Evolutionary conservation across 2,113 vertebrate genomes (phyloP), one percentile per base, ranked within the genome.

Genomic region (Semnopithecus entellus): DNA sequence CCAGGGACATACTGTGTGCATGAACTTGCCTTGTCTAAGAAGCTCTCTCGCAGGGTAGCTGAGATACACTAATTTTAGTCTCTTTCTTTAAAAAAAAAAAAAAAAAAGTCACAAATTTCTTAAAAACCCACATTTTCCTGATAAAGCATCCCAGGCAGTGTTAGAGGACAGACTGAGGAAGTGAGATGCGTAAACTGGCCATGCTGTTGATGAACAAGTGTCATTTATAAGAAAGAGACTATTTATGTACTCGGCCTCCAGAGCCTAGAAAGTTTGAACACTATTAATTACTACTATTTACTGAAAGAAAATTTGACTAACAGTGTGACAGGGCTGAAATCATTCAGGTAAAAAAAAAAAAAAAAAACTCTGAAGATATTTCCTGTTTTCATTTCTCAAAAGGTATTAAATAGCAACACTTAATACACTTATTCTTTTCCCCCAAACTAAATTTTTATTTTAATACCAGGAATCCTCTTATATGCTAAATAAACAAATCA

Each of bases 371-470:
- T 76, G 16, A 79, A 97, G 95, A 75, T 43, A 79, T 16, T 38
- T 45, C 35, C 66, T 72, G 73, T 50, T 83, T 88, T 75, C 11
- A 85, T 8, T 94, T 81, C 25, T 95, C 87, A 90, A 94, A 95
- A 72, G 14, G 85, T 90, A 94, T 50, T 90, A 90, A 94, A 96
- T 64, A 72, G 64, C 72, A 97, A 90, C 48, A 32, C 22, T 76
- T 76, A 90, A 72, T 50, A 55, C 1, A 18, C 40, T 91, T 93
- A 79, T 85, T 79, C 96, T 96, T 97, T 93, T 95, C 78, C 35
- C 38, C n/a, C 40, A 93, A 88, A 90, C 38, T 38, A 85, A 10
- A 86, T 73, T 94, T 96, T 93, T 3, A 86, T 83, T 97, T 87
- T 81, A 95, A 75, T 35, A 35, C 79, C 12, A 68, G 43, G 84